Percentiles rank a stretch among this genome's conserved stretches.
phyloP scores from a whole-genome alignment of 2,797 vertebrate genomes.

The Loris lydekkerianus region DNA sequence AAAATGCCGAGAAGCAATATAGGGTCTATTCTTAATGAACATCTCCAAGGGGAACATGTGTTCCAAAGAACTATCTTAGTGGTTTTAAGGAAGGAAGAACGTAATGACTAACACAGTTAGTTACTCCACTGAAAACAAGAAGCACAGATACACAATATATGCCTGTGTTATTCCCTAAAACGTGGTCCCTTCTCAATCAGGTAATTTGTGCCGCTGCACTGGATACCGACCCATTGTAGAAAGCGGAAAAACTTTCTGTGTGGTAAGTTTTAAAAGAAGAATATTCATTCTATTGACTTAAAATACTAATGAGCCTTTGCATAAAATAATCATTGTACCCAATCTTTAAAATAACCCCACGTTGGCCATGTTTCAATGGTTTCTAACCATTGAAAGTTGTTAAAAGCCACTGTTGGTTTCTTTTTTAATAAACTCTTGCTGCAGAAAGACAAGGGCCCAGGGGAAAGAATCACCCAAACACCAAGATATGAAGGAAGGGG shows the following conservation, averaged over 20 bases:
- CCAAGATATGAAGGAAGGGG: no score
- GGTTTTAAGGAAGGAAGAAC: constrained; percentile 1
- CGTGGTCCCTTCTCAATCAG: constrained; percentile 73
- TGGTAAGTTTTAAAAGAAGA: constrained; percentile 80
- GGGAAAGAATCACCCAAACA: no score
- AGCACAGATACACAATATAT: neutral
- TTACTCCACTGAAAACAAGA: neutral
- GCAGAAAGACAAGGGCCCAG: no score
- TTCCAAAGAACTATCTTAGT: neutral
- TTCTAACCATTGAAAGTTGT: neutral
- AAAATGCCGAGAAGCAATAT: neutral
- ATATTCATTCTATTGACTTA: neutral
- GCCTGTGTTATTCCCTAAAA: constrained; percentile 29
- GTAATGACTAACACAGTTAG: neutral
- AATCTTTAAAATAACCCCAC: neutral
- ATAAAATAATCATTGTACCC: neutral
- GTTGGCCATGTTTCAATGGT: neutral
- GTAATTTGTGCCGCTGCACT: constrained; percentile 90
- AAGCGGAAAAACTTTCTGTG: constrained; percentile 89
- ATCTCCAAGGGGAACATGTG: neutral
- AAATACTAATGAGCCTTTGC: neutral
- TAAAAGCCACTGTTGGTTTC: neutral
- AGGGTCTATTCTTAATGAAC: neutral
- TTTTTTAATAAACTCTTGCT: neutral
- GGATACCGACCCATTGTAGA: constrained; percentile 89